Percentiles rank a stretch among this genome's conserved stretches.
phyloP scores from a whole-genome alignment of 1,140 invertebrate genomes.

The Holotrichia oblita region DNA sequence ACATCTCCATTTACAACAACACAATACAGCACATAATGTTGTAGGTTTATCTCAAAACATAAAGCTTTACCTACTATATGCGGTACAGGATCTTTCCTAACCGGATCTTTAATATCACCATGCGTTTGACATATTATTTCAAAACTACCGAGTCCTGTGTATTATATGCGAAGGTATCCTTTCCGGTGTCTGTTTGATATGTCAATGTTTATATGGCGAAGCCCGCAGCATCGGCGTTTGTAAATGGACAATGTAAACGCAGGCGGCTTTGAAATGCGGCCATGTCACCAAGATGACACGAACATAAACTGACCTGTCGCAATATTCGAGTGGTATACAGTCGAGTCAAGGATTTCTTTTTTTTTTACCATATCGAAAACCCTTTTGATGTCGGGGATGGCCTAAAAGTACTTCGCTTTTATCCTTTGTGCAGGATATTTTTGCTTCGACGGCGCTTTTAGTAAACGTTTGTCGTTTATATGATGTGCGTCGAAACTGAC shows the following conservation, averaged over 20 bases:
- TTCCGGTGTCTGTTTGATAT: slow-evolving; percentile 35
- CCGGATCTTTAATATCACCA: slow-evolving; percentile 18
- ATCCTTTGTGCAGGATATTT: slow-evolving; percentile 16
- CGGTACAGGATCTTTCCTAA: background rate
- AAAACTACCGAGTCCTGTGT: background rate
- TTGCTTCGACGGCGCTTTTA: slow-evolving; percentile 5
- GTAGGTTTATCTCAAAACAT: background rate
- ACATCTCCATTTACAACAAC: too few relatives aligned
- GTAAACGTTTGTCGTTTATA: background rate
- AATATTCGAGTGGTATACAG: slow-evolving; percentile 11
- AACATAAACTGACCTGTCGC: slow-evolving; percentile 27
- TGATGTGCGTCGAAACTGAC: too few relatives aligned
- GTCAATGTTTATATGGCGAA: slow-evolving; percentile 29
- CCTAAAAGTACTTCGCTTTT: slow-evolving; percentile 25
- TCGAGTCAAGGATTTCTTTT: background rate
- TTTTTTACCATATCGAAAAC: slow-evolving; percentile 25
- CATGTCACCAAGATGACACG: slow-evolving; percentile 35
- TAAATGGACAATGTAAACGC: slow-evolving; percentile 20
- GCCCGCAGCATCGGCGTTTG: slow-evolving; percentile 18
- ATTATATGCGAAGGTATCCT: slow-evolving; percentile 4
- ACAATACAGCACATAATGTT: too few relatives aligned
- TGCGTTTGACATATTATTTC: slow-evolving; percentile 30
- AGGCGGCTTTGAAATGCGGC: slow-evolving; percentile 13
- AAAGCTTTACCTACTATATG: slow-evolving; percentile 3
- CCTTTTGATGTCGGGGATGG: slow-evolving; percentile 21